Evolutionary conservation across 2,113 vertebrate species (phyloP), one percentile per base, ranked within the genome.

Genomic region (Eonycteris spelaea): DNA sequence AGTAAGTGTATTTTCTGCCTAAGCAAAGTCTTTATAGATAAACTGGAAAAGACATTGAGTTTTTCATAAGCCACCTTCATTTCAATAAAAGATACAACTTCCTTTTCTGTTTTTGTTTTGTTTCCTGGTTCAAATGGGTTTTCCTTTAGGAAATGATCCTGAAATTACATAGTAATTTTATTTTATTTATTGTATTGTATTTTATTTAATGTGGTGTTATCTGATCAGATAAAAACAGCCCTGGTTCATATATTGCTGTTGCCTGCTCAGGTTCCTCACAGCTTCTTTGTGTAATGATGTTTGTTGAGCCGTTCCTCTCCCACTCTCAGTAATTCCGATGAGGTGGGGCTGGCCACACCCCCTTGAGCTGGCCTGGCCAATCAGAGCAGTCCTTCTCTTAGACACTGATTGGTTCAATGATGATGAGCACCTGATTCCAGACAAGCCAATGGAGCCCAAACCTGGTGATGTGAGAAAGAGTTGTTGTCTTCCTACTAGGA

Each of bases 191-290:
- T 68, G 40, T 43, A 74, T 55, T 85, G 40, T 43, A 74, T 78
- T 74, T 63, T 65, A 35, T 91, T 85, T 71, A 61, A 63, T 38
- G 63, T 16, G 45, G 61, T 55, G 55, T 93, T 84, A 85, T 74
- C 33, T 90, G 73, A 90, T 55, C 68, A 90, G 86, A 90, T 85
- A 48, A 85, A 93, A 94, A 43, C 48, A 74, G 38, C 40, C 24
- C 68, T 38, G 30, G 40, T 22, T 84, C 14, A 6, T 5, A 4
- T 16, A 38, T 8, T 5, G 19, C 14, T 93, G 80, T 67, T 67
- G 26, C 19, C 43, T 26, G 30, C 24, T 26, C 0, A 5, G 55
- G 2, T 61, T 84, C 59, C 71, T 65, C 24, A 6, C 33, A 1
- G 48, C 16, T 74, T 86, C 6, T 45, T 38, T 45, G n/a, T 11